Conservation (phyloP, 2,113 vertebrate genomes). For the Cyprinodon tularosa region DNA sequence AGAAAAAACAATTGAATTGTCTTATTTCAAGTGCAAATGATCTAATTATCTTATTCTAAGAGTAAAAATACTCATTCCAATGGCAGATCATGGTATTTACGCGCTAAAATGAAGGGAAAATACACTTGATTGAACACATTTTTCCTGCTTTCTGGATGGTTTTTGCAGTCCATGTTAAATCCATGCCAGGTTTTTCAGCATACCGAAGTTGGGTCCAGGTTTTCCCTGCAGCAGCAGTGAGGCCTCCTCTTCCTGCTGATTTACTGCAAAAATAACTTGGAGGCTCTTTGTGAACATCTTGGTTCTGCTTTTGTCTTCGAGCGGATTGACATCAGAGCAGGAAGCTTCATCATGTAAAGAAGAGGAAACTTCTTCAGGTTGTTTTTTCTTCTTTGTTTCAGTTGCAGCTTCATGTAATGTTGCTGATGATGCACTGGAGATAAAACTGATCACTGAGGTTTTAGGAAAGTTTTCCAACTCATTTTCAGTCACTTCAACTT, state of each 20-base stretch:
- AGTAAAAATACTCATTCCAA: too few relatives aligned
- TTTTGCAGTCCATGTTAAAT: neutral
- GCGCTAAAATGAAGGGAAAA: too few relatives aligned
- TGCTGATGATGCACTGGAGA: neutral
- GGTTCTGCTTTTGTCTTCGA: neutral
- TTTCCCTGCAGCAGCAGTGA: constrained; percentile 39
- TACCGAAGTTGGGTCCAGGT: constrained; percentile 20
- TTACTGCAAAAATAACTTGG: constrained; percentile 5
- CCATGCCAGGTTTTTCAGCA: constrained; percentile 56
- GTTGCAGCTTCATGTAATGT: constrained; percentile 38
- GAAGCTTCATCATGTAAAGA: constrained; percentile 2
- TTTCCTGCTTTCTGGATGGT: too few relatives aligned
- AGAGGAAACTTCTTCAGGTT: constrained; percentile 20
- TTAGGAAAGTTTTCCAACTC: neutral
- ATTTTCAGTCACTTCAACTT: neutral
- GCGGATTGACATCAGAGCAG: neutral
- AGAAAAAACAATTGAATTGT: too few relatives aligned
- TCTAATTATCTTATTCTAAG: too few relatives aligned
- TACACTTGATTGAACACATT: too few relatives aligned
- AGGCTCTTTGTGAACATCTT: constrained; percentile 4
- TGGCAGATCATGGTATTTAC: too few relatives aligned
- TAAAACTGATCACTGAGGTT: neutral
- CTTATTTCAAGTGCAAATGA: too few relatives aligned
- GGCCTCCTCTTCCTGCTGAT: constrained; percentile 26
- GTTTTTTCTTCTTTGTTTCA: constrained; percentile 34